These are phyloP conservation scores for Panagrolaimus sp. DNA, from an alignment of 1,140 invertebrate species.

Conservation along the genomic window DNA sequence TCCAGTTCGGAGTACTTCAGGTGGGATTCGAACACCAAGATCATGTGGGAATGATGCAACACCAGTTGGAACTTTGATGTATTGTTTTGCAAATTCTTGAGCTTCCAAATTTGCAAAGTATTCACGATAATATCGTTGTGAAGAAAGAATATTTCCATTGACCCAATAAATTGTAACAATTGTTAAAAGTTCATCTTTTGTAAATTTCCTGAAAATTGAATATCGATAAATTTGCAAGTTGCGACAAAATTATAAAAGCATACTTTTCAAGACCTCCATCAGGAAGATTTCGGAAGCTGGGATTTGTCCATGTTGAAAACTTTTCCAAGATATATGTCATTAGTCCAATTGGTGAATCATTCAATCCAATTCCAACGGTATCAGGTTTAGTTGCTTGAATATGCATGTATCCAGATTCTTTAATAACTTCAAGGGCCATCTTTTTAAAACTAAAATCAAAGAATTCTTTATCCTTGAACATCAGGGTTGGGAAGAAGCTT, in stretches of 20 bases:
- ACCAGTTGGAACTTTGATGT: conserved; percentile 38
- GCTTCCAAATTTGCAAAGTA: conserved; percentile 12
- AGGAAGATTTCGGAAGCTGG: conserved; percentile 52
- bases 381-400: conserved; percentile 83
- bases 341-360: conserved; percentile 68
- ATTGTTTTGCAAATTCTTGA: conserved; percentile 19
- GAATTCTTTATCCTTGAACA: conserved; percentile 65
- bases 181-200: conserved; percentile 73
- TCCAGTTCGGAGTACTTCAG: conserved; percentile 22
- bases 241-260: not conserved
- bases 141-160: conserved; percentile 45
- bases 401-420: conserved; percentile 71
- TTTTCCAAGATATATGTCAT: conserved; percentile 80
- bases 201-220: conserved; percentile 61
- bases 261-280: conserved; percentile 70
- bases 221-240: not conserved
- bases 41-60: conserved; percentile 40
- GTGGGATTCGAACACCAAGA: conserved; percentile 23
- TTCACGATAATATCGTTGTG: conserved; percentile 41
- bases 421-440: conserved; percentile 63
- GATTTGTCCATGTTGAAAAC: conserved; percentile 73
- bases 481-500: conserved; percentile 63
- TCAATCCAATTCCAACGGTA: conserved; percentile 65
- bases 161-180: conserved; percentile 82
- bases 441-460: conserved; percentile 65